phyloP scores from a whole-genome alignment of 2,888 invertebrate species.

The Zelleria hepariella region DNA sequence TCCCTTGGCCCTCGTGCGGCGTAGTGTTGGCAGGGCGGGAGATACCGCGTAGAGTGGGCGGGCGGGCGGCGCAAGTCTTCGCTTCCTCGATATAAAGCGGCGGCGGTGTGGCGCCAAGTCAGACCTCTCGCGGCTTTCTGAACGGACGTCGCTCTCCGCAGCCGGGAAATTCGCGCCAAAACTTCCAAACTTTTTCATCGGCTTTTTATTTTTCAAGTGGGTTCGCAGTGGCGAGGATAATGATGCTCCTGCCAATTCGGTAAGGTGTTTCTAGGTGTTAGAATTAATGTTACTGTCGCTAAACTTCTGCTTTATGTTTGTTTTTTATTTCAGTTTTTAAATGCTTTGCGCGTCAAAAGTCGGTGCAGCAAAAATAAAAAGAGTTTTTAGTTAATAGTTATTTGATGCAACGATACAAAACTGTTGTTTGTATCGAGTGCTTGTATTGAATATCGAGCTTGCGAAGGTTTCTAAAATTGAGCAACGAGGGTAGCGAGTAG shows the following conservation, averaged over 20 bases:
- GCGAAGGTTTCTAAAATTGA: too few relatives aligned
- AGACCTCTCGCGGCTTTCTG: constrained; percentile 46
- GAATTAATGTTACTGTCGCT: not conserved
- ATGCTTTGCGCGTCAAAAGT: not conserved
- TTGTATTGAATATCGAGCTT: too few relatives aligned
- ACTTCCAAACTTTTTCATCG: not conserved
- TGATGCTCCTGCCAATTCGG: not conserved
- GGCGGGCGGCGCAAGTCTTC: not conserved
- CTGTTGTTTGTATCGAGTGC: not conserved
- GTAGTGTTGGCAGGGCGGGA: not conserved
- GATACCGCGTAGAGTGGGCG: not conserved
- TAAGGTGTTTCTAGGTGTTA: not conserved
- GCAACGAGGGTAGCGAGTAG: too few relatives aligned
- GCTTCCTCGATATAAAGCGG: constrained; percentile 40
- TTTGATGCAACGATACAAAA: not conserved
- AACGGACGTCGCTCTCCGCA: constrained; percentile 22
- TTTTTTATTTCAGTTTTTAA: not conserved
- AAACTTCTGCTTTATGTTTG: not conserved
- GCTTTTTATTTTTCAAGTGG: not conserved
- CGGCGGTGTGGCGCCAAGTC: constrained; percentile 31
- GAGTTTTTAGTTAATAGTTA: not conserved
- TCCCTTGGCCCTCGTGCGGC: constrained; percentile 3
- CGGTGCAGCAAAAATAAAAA: not conserved
- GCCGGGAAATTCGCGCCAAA: constrained; percentile 1
- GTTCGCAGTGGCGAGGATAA: not conserved